A percentile compares a stretch with the other conserved stretches of the same genome.
Conservation (phyloP, 2,888 invertebrate species). For the Coelinius sp. region DNA sequence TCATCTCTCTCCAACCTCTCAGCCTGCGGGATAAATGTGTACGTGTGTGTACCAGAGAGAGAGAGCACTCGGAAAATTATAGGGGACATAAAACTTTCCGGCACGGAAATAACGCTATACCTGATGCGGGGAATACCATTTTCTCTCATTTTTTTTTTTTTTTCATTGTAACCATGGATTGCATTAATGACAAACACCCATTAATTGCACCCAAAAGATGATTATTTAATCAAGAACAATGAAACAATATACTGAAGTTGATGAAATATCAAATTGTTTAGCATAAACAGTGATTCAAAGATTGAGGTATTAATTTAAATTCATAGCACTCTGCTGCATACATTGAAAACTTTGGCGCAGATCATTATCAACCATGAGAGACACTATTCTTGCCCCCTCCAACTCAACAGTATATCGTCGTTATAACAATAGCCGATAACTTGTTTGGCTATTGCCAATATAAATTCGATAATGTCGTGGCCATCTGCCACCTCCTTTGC, state of each 20-base stretch:
- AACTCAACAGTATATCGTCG: constrained; percentile 46
- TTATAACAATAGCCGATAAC: constrained; percentile 65
- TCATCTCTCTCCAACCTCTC: constrained; percentile 27
- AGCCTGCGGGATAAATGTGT: constrained; percentile 18
- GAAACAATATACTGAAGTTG: no score
- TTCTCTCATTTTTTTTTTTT: constrained; percentile 38
- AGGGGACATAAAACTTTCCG: constrained; percentile 51
- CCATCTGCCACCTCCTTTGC: constrained; percentile 60
- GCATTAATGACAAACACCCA: background rate
- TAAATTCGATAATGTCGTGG: constrained; percentile 62
- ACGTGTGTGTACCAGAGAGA: constrained; percentile 40
- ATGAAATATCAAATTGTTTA: background rate
- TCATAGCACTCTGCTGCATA: constrained; percentile 2
- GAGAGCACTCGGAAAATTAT: constrained; percentile 49
- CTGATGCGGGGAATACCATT: constrained; percentile 47
- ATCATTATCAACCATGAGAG: constrained; percentile 39
- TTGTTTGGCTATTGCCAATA: constrained; percentile 63
- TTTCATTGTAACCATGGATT: background rate
- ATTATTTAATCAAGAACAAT: no score
- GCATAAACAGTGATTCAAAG: background rate
- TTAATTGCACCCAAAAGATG: background rate
- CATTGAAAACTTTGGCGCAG: constrained; percentile 35
- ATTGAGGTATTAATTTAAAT: background rate
- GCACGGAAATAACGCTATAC: constrained; percentile 51
- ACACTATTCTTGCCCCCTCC: constrained; percentile 2